A percentile compares a stretch with the other conserved stretches of the same genome.
Evolutionary conservation across 2,888 invertebrate genomes (phyloP).

Genomic region (Scrobipalpa atriplicella): DNA sequence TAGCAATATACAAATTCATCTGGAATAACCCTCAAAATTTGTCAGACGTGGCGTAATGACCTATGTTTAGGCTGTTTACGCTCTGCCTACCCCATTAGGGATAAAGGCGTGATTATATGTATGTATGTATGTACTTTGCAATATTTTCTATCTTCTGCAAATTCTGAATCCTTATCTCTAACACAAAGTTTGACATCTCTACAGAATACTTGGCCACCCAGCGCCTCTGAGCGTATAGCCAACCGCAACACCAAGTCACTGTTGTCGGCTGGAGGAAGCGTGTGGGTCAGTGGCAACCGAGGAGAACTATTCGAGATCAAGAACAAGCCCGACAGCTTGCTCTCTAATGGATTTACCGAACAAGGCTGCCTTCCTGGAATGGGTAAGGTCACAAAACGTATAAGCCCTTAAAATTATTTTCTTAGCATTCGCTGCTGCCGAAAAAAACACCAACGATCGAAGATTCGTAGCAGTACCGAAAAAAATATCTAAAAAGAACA

Average conservation of each 20-base stretch:
- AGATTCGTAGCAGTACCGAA: too few species aligned
- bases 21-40: too few species aligned
- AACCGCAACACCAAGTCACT: neutral
- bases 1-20: too few species aligned
- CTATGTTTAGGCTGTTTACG: too few species aligned
- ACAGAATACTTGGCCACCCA: neutral
- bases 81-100: too few species aligned
- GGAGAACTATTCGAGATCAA: neutral
- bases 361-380: neutral
- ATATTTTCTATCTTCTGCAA: too few species aligned
- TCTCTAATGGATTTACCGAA: neutral
- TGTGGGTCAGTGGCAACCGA: neutral
- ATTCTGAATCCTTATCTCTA: neutral
- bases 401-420: neutral
- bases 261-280: neutral
- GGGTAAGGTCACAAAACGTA: too few species aligned
- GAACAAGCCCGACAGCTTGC: neutral
- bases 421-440: neutral
- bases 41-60: too few species aligned
- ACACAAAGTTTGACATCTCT: neutral
- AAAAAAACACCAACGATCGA: too few species aligned
- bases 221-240: neutral
- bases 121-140: too few species aligned
- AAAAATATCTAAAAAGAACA: too few species aligned
- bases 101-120: too few species aligned